phyloP scores from a whole-genome alignment of 2,797 vertebrate genomes.

The Lacerta viridis region DNA sequence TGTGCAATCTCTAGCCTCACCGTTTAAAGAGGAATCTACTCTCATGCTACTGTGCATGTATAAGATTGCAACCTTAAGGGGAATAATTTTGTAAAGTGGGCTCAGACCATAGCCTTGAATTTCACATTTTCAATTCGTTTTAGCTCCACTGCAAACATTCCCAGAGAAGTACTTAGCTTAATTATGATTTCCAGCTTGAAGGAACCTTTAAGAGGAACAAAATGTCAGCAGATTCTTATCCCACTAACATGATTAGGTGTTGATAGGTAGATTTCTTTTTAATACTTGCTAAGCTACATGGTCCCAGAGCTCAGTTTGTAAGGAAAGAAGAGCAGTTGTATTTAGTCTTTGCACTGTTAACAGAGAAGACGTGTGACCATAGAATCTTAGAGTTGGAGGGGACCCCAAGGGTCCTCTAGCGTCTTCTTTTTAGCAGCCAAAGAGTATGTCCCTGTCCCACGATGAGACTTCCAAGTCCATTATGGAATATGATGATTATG shows the following conservation, averaged over 20 bases:
- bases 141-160: background rate
- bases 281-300: background rate
- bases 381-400: background rate
- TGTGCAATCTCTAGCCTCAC: background rate
- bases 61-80: background rate
- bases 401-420: no score
- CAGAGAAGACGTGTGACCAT: background rate
- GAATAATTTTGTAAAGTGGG: background rate
- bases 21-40: background rate
- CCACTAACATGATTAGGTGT: background rate
- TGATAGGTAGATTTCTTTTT: background rate
- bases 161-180: background rate
- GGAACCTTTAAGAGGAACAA: background rate
- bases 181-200: background rate
- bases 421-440: background rate
- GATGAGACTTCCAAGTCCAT: background rate
- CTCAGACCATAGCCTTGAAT: background rate
- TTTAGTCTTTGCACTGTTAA: background rate
- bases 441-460: background rate
- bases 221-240: background rate
- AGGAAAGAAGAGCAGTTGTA: background rate
- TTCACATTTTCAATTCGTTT: background rate
- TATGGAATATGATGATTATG: background rate
- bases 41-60: background rate
- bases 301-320: conserved; percentile 3